Evolutionary conservation across 2,113 vertebrate genomes (phyloP).

Genomic region (Chionodraco myersi): DNA sequence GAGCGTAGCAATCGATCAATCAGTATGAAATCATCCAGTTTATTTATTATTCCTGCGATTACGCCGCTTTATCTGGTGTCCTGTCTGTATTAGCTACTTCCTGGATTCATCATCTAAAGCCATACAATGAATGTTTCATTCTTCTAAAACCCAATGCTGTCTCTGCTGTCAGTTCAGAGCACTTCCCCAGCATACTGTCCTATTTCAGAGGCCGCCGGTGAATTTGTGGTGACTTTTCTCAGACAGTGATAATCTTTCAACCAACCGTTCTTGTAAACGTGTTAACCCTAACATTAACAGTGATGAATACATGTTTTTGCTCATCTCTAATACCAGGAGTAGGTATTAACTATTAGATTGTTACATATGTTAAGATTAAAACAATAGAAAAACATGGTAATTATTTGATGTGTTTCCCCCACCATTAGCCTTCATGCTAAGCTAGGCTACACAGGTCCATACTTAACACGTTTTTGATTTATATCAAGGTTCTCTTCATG

Average conservation of each 20-base stretch:
- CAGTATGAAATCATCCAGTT: slow-evolving; percentile 29
- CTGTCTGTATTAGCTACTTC: slow-evolving; percentile 40
- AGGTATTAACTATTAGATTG: not conserved
- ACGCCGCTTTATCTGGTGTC: slow-evolving; percentile 28
- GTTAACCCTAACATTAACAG: not conserved
- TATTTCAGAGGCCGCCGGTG: slow-evolving; percentile 18
- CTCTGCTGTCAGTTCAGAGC: slow-evolving; percentile 4
- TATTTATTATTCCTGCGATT: slow-evolving; percentile 41
- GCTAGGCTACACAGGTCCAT: not conserved
- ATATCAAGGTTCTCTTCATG: too few species aligned
- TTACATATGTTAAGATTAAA: too few species aligned
- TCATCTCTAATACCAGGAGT: not conserved
- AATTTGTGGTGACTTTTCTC: slow-evolving; percentile 24
- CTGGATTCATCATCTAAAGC: slow-evolving; percentile 54
- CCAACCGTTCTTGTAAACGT: slow-evolving; percentile 1
- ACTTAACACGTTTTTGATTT: too few species aligned
- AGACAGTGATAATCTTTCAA: slow-evolving; percentile 29
- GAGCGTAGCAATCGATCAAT: slow-evolving; percentile 35
- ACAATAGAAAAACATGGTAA: not conserved
- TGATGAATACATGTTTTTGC: too few species aligned
- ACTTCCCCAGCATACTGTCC: slow-evolving; percentile 25
- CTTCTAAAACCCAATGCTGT: slow-evolving; percentile 25
- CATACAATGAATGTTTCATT: slow-evolving; percentile 34
- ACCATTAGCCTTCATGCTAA: not conserved
- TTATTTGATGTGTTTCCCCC: not conserved